Percentiles rank a stretch among this genome's conserved stretches.
phyloP scores from a whole-genome alignment of 2,888 invertebrate species.

The Tetheella fluctuosa region DNA sequence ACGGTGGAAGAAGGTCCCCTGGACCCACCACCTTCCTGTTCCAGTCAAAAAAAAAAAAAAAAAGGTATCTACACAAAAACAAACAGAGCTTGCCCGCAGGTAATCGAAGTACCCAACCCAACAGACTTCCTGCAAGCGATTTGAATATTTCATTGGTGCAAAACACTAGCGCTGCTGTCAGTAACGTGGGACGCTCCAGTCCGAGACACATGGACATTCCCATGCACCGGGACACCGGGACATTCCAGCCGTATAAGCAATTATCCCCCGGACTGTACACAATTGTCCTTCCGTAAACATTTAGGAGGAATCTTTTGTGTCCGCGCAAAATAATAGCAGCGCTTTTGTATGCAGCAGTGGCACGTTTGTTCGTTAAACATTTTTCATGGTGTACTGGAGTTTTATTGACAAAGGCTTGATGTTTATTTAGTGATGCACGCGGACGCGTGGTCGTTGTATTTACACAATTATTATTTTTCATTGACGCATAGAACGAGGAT shows the following conservation, averaged over 20 bases:
- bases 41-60: no score
- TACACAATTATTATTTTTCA: slow-evolving; percentile 7
- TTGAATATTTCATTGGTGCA: slow-evolving; percentile 6
- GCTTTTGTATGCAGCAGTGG: neutral
- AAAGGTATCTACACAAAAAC: neutral
- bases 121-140: slow-evolving; percentile 3
- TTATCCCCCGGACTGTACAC: slow-evolving; percentile 48
- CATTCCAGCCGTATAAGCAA: slow-evolving; percentile 60
- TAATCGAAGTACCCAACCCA: slow-evolving; percentile 1
- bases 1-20: no score
- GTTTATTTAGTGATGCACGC: slow-evolving; percentile 36
- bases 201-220: slow-evolving; percentile 42
- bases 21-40: no score
- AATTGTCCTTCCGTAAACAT: slow-evolving; percentile 54
- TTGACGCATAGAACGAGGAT: neutral
- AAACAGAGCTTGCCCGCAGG: neutral
- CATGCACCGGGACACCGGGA: slow-evolving; percentile 31
- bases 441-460: neutral
- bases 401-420: slow-evolving; percentile 43
- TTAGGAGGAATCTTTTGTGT: slow-evolving; percentile 49
- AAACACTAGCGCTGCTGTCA: neutral
- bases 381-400: slow-evolving; percentile 34
- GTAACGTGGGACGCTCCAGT: neutral
- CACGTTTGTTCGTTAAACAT: slow-evolving; percentile 26
- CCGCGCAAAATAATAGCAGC: slow-evolving; percentile 23